Evolutionary conservation across 2,888 invertebrate species (phyloP), one percentile per base, ranked within the genome.

Genomic region (Aphidoletes aphidimyza): DNA sequence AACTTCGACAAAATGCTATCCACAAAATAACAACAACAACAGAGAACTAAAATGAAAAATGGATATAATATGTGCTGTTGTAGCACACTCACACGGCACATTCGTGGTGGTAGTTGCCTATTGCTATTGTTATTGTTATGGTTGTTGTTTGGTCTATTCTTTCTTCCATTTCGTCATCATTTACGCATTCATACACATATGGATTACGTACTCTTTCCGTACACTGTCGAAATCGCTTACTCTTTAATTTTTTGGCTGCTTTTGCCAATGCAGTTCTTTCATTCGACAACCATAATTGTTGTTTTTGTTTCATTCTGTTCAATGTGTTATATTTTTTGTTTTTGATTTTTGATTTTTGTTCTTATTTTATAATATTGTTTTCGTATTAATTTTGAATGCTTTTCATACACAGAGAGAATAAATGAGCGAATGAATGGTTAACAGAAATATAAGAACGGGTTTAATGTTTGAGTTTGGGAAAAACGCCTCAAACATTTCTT

Each of bases 21-120:
- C 69, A 30, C n/a, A n/a, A n/a, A n/a, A n/a, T n/a, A n/a, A n/a
- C n/a, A n/a, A n/a, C n/a, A n/a, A n/a, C n/a, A n/a, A n/a, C n/a
- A n/a, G n/a, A n/a, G n/a, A n/a, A n/a, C n/a, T n/a, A 69, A 69
- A 69, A 69, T 69, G 69, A 69, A 69, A 69, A 69, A 69, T 69
- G 69, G 34, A n/a, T 69, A 69, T 69, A 30, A 30, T 22, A 22
- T 30, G 54, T 54, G 54, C 22, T 54, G 11, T 54, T 22, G 54
- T n/a, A n/a, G 47, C 47, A 47, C 8, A 47, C 17, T 17, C 69
- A 69, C 69, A 69, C 30, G 69, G 69, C 30, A n/a, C 22, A 2
- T 26, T 22, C 30, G 26, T 30, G 69, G 69, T 69, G 34, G 69
- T 30, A 30, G 30, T 69, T 69, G 42, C 14, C 14, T 42, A 14